These are phyloP conservation scores for Otus sunia DNA, from an alignment of 2,113 vertebrate genomes.

Conservation along the genomic window DNA sequence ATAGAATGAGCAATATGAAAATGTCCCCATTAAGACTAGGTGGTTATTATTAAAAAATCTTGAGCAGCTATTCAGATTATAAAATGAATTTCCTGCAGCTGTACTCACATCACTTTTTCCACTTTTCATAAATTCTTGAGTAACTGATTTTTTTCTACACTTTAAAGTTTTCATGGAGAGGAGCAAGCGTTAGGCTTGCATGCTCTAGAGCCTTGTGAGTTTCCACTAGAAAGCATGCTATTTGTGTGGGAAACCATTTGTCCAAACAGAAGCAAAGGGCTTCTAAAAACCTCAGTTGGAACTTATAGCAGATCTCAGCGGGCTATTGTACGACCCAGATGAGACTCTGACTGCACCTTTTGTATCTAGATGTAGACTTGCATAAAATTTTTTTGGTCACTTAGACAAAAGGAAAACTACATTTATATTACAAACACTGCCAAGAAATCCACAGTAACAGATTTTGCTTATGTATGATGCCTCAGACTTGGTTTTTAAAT, in stretches of 20 bases:
- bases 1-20: conserved; percentile 47
- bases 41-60: conserved; percentile 53
- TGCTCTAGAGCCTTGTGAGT: neutral
- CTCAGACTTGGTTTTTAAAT: neutral
- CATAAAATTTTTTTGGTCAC: neutral
- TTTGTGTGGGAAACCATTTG: neutral
- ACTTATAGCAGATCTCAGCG: neutral
- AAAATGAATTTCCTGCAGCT: conserved; percentile 61
- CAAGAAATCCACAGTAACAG: neutral
- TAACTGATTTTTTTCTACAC: conserved; percentile 6
- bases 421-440: neutral
- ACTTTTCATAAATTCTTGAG: conserved; percentile 41
- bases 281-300: neutral
- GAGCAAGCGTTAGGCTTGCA: neutral
- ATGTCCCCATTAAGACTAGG: conserved; percentile 50
- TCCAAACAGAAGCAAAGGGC: neutral
- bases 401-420: neutral
- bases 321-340: neutral
- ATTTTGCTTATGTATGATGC: neutral
- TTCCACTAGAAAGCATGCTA: neutral
- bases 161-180: neutral
- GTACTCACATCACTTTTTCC: conserved; percentile 44
- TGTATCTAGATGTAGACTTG: neutral
- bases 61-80: conserved; percentile 48
- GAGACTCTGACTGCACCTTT: neutral